Base-by-base conservation (phyloP, 2,113 vertebrate genomes). In the Lophura nycthemera region DNA sequence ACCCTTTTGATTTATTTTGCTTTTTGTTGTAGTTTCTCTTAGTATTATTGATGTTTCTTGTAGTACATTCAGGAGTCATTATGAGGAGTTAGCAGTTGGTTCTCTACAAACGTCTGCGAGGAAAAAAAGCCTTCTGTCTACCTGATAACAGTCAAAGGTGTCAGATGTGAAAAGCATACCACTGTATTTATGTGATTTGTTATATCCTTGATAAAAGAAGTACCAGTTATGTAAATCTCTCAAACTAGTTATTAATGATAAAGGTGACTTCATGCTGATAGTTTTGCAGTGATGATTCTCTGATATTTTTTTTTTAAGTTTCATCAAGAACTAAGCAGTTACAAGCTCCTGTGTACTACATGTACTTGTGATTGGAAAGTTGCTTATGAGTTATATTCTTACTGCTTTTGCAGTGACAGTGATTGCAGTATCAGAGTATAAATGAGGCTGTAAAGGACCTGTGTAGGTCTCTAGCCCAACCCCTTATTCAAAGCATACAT, bases 211-310 rank as follows among this genome's bases (percentile, higher is more conserved):
- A 61, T 73, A 82, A 61, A 90, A 30, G 40, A 85, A 79, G 38
- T 32, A 7, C 73, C 59, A 88, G 29, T 66, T 83, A 76, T 14
- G 24, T 59, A 86, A 90, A 73, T 80, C 13, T 91, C 79, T 36
- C 50, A 83, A 89, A 70, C 2, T 2, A 8, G 13, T 54, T 40
- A 69, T 83, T 83, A 25, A 63, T 85, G 48, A 59, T 24, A 70
- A 73, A 89, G 11, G 27, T 66, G 82, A 50, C 16, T 76, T 88
- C 40, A 70, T 88, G 64, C 38, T 67, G 12, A 48, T 52, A n/a
- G 19, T 50, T 87, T 87, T 70, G 17, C 8, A 45, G 79, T 59
- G 34, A 15, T 48, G 48, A 42, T 78, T 88, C 30, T 78, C 16
- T 30, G 54, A 84, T 43, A 16, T 56, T 12, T 14, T 67, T 91